Evolutionary conservation across 2,888 invertebrate species (phyloP).

Genomic region (Laothoe populi): DNA sequence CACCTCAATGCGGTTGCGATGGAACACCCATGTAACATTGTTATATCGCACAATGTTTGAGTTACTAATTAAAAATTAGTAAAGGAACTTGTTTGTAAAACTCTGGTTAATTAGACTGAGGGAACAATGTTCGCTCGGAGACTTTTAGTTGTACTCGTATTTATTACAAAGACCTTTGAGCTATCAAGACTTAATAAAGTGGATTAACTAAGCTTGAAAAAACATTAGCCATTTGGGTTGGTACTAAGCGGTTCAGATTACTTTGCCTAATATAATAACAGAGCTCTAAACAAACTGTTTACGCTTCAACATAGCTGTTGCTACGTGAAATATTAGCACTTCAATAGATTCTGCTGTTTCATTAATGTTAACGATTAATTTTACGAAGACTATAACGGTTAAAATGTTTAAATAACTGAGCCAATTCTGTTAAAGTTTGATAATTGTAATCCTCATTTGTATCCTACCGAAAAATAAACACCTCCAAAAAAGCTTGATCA

Average conservation of each 20-base stretch:
- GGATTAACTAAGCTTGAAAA: neutral
- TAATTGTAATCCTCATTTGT: no score
- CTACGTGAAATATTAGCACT: neutral
- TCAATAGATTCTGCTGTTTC: neutral
- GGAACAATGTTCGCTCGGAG: neutral
- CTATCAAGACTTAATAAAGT: neutral
- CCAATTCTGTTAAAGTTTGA: neutral
- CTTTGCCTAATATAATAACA: neutral
- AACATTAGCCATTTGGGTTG: neutral
- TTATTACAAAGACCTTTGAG: slow-evolving; percentile 10
- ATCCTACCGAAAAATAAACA: no score
- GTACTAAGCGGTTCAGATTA: no score
- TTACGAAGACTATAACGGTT: neutral
- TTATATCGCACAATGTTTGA: slow-evolving; percentile 15
- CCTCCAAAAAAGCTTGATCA: no score
- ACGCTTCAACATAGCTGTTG: neutral
- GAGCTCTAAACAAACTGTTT: neutral
- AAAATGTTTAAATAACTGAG: neutral
- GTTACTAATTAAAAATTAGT: slow-evolving; percentile 19
- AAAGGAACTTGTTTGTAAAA: neutral
- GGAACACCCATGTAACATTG: neutral
- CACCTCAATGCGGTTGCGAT: neutral
- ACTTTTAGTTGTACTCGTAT: neutral
- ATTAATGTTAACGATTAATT: neutral
- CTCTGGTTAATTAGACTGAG: slow-evolving; percentile 10